Conservation (phyloP, 2,888 invertebrate species). For the Iselma pallidipennis region DNA sequence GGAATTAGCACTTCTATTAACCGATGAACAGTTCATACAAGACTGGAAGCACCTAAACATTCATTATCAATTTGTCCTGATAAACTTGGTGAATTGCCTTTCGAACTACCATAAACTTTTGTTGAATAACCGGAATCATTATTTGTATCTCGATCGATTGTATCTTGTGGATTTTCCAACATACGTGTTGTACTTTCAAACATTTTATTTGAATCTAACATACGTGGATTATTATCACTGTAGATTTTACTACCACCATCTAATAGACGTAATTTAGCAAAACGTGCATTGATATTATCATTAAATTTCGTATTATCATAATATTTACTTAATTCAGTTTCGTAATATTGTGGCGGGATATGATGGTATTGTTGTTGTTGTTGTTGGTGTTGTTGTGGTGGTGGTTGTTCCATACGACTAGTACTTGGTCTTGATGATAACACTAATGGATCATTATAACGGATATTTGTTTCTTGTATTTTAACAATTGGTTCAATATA, state of each 20-base stretch:
- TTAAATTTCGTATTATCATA: conserved; percentile 37
- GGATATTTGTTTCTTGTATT: conserved; percentile 43
- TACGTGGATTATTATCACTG: conserved; percentile 27
- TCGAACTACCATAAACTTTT: conserved; percentile 77
- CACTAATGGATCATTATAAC: conserved; percentile 33
- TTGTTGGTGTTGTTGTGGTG: conserved; percentile 20
- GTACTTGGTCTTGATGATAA: conserved; percentile 20
- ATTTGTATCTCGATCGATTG: conserved; percentile 67
- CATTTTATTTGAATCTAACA: conserved; percentile 47
- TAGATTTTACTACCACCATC: conserved; percentile 33
- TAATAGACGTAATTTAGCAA: conserved; percentile 51
- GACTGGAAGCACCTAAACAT: conserved; percentile 65
- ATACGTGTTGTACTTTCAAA: conserved; percentile 47
- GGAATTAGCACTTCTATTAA: no score
- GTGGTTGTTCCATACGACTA: conserved; percentile 1
- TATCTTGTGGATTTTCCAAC: conserved; percentile 48
- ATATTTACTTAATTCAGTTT: conserved; percentile 32
- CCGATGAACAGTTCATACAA: conserved; percentile 57
- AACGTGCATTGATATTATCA: conserved; percentile 45
- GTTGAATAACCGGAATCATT: conserved; percentile 88
- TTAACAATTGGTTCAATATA: conserved; percentile 51
- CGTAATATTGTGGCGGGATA: conserved; percentile 31
- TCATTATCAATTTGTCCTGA: conserved; percentile 59
- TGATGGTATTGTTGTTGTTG: conserved; percentile 31
- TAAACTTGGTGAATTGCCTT: conserved; percentile 76